A percentile compares a stretch with the other conserved stretches of the same genome.
These are phyloP conservation scores for Cryptoprocta ferox DNA, from an alignment of 2,797 vertebrate species.

Conservation along the genomic window DNA sequence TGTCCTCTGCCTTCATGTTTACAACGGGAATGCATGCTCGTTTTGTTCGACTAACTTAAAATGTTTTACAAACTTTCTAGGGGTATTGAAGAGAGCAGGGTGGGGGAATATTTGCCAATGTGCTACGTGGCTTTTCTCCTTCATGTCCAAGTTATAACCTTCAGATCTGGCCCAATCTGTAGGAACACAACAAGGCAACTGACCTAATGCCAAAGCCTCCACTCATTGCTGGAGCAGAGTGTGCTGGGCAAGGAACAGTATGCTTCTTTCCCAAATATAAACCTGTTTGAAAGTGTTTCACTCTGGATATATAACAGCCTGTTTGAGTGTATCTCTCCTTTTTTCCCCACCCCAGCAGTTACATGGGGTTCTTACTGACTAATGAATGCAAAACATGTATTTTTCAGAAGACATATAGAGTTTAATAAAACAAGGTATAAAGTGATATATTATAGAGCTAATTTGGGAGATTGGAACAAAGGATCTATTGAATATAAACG, in stretches of 20 bases:
- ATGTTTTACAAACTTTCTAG: background rate
- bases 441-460: background rate
- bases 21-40: background rate
- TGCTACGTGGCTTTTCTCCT: background rate
- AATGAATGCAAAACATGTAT: background rate
- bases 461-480: constrained; percentile 32
- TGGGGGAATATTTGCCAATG: background rate
- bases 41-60: background rate
- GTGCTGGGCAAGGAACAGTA: background rate
- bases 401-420: background rate
- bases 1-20: background rate
- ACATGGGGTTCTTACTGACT: background rate
- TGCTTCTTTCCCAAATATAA: background rate
- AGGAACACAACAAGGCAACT: background rate
- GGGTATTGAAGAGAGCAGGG: background rate
- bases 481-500: background rate
- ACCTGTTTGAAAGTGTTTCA: background rate
- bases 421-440: constrained; percentile 25
- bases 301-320: background rate
- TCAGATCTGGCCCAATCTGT: background rate
- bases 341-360: background rate
- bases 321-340: background rate
- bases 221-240: background rate
- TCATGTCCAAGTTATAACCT: background rate
- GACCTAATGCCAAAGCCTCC: background rate